Evolutionary conservation across 2,888 invertebrate genomes (phyloP).

Genomic region (Tiliacea aurago): DNA sequence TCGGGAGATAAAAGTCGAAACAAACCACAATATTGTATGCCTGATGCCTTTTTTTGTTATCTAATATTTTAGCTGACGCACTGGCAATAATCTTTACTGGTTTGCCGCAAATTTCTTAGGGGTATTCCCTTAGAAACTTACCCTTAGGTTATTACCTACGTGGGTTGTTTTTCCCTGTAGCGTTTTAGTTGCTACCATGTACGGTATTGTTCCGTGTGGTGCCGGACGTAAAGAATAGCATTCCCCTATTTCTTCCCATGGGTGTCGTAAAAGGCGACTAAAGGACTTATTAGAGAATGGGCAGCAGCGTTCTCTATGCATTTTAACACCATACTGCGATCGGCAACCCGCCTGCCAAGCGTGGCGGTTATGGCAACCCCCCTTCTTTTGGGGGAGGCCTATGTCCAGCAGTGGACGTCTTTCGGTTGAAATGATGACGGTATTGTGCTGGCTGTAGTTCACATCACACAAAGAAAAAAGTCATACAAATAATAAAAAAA

Average conservation of each 20-base stretch:
- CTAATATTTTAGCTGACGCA: conserved; percentile 75
- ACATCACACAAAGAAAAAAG: not conserved
- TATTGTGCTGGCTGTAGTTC: not conserved
- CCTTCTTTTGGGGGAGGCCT: no score
- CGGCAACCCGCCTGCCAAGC: no score
- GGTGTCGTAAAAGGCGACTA: no score
- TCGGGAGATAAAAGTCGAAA: conserved; percentile 75
- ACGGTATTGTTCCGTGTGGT: no score
- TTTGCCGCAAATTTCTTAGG: conserved; percentile 52
- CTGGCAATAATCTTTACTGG: conserved; percentile 66
- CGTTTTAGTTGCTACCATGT: conserved; percentile 1
- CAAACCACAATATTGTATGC: conserved; percentile 78
- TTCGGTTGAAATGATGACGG: no score
- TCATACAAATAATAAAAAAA: not conserved
- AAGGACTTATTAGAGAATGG: no score
- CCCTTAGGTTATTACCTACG: conserved; percentile 32
- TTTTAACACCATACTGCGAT: no score
- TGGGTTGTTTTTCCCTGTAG: conserved; percentile 21
- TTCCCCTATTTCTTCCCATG: no score
- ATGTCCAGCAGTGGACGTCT: no score
- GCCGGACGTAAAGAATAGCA: no score
- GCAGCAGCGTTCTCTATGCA: no score
- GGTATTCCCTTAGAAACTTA: conserved; percentile 43
- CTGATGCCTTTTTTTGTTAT: conserved; percentile 77
- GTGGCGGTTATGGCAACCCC: no score